phyloP scores from a whole-genome alignment of 2,888 invertebrate genomes.

The Bhutanitis thaidina region DNA sequence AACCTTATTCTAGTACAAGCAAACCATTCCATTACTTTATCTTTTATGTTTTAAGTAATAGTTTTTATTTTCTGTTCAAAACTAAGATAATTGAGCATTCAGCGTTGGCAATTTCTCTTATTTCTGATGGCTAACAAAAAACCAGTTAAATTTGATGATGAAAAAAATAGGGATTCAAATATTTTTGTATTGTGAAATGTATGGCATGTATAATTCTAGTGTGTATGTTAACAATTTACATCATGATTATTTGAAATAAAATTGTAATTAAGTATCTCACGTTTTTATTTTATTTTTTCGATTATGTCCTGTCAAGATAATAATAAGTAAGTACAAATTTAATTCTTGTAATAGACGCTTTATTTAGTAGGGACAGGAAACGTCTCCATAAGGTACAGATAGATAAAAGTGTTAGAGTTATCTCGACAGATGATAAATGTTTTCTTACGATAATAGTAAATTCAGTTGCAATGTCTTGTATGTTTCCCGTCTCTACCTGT shows the following conservation, averaged over 20 bases:
- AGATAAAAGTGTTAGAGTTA: conserved; percentile 27
- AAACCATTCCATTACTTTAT: conserved; percentile 46
- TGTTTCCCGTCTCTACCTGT: conserved; percentile 77
- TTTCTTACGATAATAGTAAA: conserved; percentile 19
- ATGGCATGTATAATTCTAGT: conserved; percentile 63
- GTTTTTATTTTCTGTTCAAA: conserved; percentile 5
- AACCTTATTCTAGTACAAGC: conserved; percentile 40
- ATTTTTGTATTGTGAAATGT: conserved; percentile 75
- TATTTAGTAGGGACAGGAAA: conserved; percentile 72
- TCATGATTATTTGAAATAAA: conserved; percentile 61
- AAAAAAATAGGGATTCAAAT: conserved; percentile 44
- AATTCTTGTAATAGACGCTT: conserved; percentile 43
- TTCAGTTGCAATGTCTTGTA: conserved; percentile 43
- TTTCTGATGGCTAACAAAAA: background rate
- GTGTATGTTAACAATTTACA: conserved; percentile 51
- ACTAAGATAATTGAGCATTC: background rate
- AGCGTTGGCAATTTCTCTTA: conserved; percentile 10
- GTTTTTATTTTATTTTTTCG: conserved; percentile 37
- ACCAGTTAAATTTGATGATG: conserved; percentile 4
- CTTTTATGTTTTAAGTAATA: conserved; percentile 17
- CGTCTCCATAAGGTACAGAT: conserved; percentile 60
- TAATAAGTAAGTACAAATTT: conserved; percentile 60
- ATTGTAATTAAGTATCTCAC: conserved; percentile 58
- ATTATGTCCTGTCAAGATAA: conserved; percentile 17
- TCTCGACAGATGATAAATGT: conserved; percentile 29